phyloP scores from a whole-genome alignment of 2,797 vertebrate genomes.

The Argentina silus region DNA sequence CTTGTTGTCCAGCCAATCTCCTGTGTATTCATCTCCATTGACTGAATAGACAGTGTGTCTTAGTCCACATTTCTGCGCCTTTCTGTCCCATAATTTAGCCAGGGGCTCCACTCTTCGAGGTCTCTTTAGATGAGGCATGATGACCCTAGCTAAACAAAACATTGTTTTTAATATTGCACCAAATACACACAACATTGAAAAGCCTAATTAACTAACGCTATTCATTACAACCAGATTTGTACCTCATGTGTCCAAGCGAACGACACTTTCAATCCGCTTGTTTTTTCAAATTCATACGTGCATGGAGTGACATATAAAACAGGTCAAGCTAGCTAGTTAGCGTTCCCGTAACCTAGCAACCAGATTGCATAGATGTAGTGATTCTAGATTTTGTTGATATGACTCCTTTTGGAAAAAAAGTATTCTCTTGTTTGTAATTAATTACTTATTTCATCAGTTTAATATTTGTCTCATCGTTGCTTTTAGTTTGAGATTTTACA shows the following conservation, averaged over 20 bases:
- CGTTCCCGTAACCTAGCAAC: slow-evolving; percentile 73
- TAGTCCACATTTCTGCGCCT: slow-evolving; percentile 82
- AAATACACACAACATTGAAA: no score
- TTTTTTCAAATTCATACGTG: slow-evolving; percentile 9
- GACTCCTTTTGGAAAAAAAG: background rate
- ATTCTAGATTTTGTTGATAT: background rate
- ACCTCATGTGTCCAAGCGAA: slow-evolving; percentile 36
- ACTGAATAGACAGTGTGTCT: slow-evolving; percentile 78
- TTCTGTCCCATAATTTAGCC: slow-evolving; percentile 77
- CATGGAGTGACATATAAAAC: background rate
- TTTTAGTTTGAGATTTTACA: no score
- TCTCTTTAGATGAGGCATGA: slow-evolving; percentile 81
- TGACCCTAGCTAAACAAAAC: background rate
- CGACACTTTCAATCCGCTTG: slow-evolving; percentile 23
- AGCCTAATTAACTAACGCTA: background rate
- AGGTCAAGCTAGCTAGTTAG: background rate
- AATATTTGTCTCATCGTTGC: no score
- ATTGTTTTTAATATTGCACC: background rate
- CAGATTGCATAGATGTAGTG: background rate
- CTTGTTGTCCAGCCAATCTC: slow-evolving; percentile 88
- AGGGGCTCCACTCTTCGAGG: slow-evolving; percentile 48
- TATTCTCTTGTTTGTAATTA: no score
- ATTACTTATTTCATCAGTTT: no score
- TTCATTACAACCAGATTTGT: background rate
- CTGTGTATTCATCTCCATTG: slow-evolving; percentile 84